Evolutionary conservation across 2,888 invertebrate genomes (phyloP).

Genomic region (Chironomus tentans): DNA sequence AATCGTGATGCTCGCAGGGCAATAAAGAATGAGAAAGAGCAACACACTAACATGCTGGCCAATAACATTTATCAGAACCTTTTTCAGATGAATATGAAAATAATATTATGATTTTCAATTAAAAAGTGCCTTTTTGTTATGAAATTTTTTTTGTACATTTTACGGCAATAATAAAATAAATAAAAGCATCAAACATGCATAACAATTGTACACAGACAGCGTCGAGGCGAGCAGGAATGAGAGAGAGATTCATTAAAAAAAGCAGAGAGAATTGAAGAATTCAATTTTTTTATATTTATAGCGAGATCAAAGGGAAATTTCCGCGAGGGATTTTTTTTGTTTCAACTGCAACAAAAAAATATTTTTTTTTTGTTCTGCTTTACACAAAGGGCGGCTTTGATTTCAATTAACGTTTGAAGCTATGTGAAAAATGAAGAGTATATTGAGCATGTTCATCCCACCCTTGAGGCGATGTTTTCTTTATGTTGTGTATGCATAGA

Average conservation of each 20-base stretch:
- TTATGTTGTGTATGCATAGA: background rate
- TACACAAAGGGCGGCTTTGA: slow-evolving; percentile 10
- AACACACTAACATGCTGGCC: no score
- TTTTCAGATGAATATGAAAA: background rate
- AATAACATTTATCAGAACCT: no score
- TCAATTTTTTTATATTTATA: background rate
- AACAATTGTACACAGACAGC: background rate
- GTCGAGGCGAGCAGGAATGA: background rate
- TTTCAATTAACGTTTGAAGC: slow-evolving; percentile 5
- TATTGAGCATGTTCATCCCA: slow-evolving; percentile 7
- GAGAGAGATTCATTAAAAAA: background rate
- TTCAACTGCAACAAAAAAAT: background rate
- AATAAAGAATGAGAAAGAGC: no score
- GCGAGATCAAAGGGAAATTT: slow-evolving; percentile 1
- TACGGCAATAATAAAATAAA: background rate
- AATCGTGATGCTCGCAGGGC: no score
- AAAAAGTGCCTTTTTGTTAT: background rate
- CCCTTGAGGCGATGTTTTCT: background rate
- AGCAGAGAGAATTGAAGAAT: background rate
- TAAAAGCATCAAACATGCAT: background rate
- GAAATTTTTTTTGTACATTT: background rate
- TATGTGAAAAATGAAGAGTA: background rate
- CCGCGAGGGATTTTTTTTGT: background rate
- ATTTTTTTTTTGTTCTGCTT: background rate
- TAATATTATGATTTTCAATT: slow-evolving; percentile 17